Percentiles rank a stretch among this genome's conserved stretches.
Evolutionary conservation across 2,113 vertebrate genomes (phyloP).

Genomic region (Cyanistes caeruleus): DNA sequence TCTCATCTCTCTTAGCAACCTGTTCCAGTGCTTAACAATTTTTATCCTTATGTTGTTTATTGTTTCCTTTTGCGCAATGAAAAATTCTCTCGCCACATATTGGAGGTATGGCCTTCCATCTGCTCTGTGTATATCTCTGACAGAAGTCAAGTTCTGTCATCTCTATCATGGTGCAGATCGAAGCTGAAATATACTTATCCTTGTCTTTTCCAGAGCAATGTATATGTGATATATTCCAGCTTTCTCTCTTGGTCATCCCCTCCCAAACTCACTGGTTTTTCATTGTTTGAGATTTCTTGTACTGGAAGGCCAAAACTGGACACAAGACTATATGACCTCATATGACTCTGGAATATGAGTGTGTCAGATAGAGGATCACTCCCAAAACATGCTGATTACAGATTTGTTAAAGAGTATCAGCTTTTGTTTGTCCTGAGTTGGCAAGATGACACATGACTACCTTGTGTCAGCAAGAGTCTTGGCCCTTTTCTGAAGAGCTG

Average conservation of each 20-base stretch:
- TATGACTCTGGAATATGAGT: background rate
- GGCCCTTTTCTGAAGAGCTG: background rate
- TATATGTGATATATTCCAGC: background rate
- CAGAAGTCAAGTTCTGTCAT: background rate
- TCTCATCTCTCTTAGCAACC: background rate
- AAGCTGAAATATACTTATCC: background rate
- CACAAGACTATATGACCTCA: background rate
- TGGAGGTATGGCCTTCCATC: background rate
- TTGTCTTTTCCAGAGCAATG: background rate
- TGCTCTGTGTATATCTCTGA: background rate
- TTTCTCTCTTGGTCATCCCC: background rate
- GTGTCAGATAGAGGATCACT: background rate
- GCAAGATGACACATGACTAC: background rate
- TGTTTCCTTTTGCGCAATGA: background rate
- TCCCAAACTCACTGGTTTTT: background rate
- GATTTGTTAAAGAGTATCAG: background rate
- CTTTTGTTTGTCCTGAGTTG: rapidly evolving
- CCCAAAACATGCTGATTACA: background rate
- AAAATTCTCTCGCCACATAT: background rate
- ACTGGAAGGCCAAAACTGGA: background rate
- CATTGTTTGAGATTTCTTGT: background rate
- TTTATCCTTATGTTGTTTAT: background rate
- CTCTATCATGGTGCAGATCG: background rate
- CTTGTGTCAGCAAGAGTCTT: rapidly evolving
- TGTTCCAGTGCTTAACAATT: background rate